Evolutionary conservation across 2,113 vertebrate species (phyloP).

Genomic region (Acanthisitta chloris): DNA sequence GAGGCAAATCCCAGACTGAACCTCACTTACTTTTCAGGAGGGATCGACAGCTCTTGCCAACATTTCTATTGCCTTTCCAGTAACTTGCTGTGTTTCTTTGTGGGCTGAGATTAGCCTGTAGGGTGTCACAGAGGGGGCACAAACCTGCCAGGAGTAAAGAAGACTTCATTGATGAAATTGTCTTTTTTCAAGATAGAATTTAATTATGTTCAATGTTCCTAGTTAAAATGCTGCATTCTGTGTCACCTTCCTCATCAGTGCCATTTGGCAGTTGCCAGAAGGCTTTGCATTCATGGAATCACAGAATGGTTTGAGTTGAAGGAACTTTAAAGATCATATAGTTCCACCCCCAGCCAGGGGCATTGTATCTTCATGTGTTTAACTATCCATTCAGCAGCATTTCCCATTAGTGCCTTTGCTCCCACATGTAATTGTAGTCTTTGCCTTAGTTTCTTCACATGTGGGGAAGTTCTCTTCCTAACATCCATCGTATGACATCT

Average conservation of each 20-base stretch:
- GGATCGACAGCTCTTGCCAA: neutral
- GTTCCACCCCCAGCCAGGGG: neutral
- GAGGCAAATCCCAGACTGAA: rapidly evolving
- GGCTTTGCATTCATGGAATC: neutral
- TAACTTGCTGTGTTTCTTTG: too few species aligned
- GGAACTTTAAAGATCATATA: neutral
- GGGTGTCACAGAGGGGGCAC: neutral
- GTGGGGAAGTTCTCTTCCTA: neutral
- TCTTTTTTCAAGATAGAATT: rapidly evolving
- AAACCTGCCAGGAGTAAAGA: rapidly evolving
- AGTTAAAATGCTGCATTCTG: neutral
- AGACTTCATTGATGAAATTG: rapidly evolving
- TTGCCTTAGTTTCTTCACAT: neutral
- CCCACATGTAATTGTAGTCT: neutral
- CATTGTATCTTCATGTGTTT: neutral
- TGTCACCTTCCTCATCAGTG: neutral
- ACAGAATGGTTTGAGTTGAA: neutral
- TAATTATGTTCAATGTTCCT: rapidly evolving
- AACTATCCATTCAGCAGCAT: neutral
- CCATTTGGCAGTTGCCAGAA: neutral
- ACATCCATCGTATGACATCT: neutral
- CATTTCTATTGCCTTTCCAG: neutral
- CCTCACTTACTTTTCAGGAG: neutral
- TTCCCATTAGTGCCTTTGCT: neutral
- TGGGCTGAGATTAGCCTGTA: neutral